Evolutionary conservation across 2,888 invertebrate genomes (phyloP), one percentile per base, ranked within the genome.

Genomic region (Dioctria rufipes): DNA sequence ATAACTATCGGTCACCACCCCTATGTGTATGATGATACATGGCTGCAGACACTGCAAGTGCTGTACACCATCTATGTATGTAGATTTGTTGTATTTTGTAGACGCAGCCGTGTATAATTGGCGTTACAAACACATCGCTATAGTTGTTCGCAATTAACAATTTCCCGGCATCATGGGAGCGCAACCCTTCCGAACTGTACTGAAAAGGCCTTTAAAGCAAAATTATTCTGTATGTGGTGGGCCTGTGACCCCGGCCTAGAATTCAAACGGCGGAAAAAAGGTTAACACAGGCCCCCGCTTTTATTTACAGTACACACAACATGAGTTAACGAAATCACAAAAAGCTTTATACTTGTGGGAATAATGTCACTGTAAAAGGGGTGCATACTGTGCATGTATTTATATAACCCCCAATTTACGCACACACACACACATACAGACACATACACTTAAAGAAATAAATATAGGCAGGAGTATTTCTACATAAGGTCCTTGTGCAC

Each of bases 161-260:
- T 25, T 25, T 25, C 25, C 25, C 46, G 67, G 42, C 37, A 67
- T n/a, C 67, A 11, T 43, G n/a, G 25, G 25, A 25, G 25, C 25
- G 25, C 25, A 39, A 39, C 40, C 40, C 65, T 65, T 65, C 65
- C 65, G 65, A n/a, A 11, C 40, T 65, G 6, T 40, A 40, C 40
- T 40, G 60, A 3, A 11, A 5, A 37, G 39, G 6, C 11, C n/a
- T 65, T 40, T 40, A 6, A 8, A 67, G 67, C 25, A 25, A 25
- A 3, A 42, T 42, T 46, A 67, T 49, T 46, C 73, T 9, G 40
- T 25, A 25, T 25, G 25, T 25, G 25, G 37, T 51, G 46, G 61
- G 61, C 77, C 77, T 77, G 63, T 77, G 77, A 77, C 77, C 77
- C 77, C 77, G 77, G 77, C 77, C 77, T 77, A 77, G 63, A 63